These are phyloP conservation scores for Asarcornis scutulata DNA, from an alignment of 2,113 vertebrate genomes.

Conservation along the genomic window DNA sequence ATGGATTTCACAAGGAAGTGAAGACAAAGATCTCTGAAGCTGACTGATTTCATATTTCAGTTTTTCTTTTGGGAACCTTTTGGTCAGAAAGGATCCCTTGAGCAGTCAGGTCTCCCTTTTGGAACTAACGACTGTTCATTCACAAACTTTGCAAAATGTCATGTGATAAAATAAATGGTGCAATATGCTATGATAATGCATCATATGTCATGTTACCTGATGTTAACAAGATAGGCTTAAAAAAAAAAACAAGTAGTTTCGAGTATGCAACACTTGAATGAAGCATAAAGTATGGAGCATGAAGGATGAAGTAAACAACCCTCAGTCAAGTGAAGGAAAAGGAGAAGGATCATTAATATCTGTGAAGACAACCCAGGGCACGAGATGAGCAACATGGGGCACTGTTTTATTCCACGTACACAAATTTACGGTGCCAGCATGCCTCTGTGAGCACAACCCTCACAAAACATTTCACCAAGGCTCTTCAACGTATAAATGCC, in stretches of 20 bases:
- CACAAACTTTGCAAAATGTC: neutral
- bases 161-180: neutral
- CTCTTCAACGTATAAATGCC: neutral
- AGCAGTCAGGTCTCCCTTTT: neutral
- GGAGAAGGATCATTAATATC: neutral
- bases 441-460: neutral
- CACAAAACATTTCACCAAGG: neutral
- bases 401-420: neutral
- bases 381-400: neutral
- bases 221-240: neutral
- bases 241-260: neutral
- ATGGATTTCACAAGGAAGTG: neutral
- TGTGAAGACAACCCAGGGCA: neutral
- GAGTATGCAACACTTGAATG: neutral
- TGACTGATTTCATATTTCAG: neutral
- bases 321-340: neutral
- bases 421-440: accelerated
- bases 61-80: neutral
- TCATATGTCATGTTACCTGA: neutral
- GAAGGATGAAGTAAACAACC: neutral
- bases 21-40: neutral
- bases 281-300: neutral
- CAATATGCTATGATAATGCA: neutral
- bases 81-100: neutral
- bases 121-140: neutral